Base-by-base conservation (phyloP, 2,888 invertebrate species). In the Zygothrica quintamaculata region DNA sequence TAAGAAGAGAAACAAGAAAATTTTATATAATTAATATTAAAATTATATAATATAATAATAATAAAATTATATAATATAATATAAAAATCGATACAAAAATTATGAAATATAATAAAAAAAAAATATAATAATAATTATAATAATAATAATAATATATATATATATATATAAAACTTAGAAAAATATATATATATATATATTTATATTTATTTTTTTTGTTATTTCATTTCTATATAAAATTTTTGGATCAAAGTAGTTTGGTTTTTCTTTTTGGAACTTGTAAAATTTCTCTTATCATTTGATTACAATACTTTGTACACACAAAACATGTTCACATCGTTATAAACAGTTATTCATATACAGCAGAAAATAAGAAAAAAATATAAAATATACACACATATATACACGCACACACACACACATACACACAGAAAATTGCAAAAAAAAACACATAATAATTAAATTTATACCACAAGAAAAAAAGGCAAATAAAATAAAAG, bases 241-340 rank as follows among this genome's bases (percentile, higher is more conserved):
- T 22, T 5, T 22, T 5, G 5, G 18, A 22, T 22, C 18, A 3
- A 2, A 22, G 18, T 22, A 22, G 18, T 22, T 22, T 22, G 5
- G 2, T 22, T 22, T 5, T 2, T 3, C 2, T 3, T 22, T 22
- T 22, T 22, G 5, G 18, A 22, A 5, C 18, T 22, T 22, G 18
- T 5, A 3, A 22, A 2, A 22, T 22, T 22, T 22, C 0, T 9
- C 8, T 22, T 47, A 16, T 22, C 18, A 22, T 22, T 22, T 2
- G 18, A 5, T 18, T 36, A 8, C 0, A 39, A 6, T 31, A 39
- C 13, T 11, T 44, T 39, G 33, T 37, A 47, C 16, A 64, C 42
- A 18, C 31, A 9, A 16, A 57, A 31, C 12, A 36, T 37, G 46
- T 55, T 37, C 9, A 50, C 31, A 51, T 16, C 18, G 3, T 16